Base-by-base conservation (phyloP, 2,797 vertebrate species). In the Falco columbarius region DNA sequence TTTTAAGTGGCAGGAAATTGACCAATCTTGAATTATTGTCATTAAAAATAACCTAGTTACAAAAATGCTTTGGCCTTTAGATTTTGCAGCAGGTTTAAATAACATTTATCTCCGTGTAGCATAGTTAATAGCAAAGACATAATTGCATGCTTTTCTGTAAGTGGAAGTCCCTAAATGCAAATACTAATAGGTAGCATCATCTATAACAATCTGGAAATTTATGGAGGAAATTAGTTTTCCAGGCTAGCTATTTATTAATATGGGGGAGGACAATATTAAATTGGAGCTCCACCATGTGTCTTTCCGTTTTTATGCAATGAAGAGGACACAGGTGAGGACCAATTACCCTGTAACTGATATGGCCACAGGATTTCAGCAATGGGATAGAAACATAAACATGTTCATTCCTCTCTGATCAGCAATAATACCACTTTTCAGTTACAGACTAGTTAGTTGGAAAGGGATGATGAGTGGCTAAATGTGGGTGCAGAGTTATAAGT, bases 31-130 rank as follows among this genome's bases (percentile, higher is more conserved):
- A 95, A 77, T 87, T 89, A 89, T 79, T 92, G 67, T 93, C 67
- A 92, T 89, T 95, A 95, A 91, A 96, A 96, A 86, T 93, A 63
- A 85, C 83, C 90, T 92, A 85, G 34, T 95, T 92, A 75, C 83
- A 67, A 89, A 92, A 95, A 85, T 4, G 80, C 81, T 42, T 70
- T 89, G 61, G 72, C 86, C 90, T 96, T 93, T 66, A 68, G 81
- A 81, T 96, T 96, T 70, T 91, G 40, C 61, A 89, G 74, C 16
- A 67, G 81, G 38, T 92, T 94, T 93, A 94, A 92, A 51, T 89
- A 95, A 70, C 74, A 63, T 94, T 82, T 91, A 88, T 97, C 93
- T 93, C 89, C 74, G 47, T 85, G 47, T 89, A 71, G 49, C 38
- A 13, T 59, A 77, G 67, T 91, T 96, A 92, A 83, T 94, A 93